These are phyloP conservation scores for Serrognathus titanus DNA, from an alignment of 2,888 invertebrate species.

Conservation along the genomic window DNA sequence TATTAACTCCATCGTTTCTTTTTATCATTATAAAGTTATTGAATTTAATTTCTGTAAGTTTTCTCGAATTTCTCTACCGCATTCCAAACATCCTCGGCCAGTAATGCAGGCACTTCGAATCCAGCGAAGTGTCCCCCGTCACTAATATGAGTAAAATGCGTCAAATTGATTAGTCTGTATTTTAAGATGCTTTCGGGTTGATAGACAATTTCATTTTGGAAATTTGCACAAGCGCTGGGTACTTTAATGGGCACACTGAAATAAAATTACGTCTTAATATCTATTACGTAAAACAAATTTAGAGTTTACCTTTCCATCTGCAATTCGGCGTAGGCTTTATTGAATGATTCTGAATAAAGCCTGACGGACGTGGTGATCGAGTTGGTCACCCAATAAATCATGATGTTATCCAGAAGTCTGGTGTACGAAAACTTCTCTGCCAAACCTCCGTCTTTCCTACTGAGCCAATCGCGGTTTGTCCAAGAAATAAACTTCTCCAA, in stretches of 20 bases:
- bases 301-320: constrained; percentile 23
- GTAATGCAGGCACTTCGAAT: constrained; percentile 67
- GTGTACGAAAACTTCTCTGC: constrained; percentile 64
- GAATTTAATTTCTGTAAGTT: neutral
- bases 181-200: constrained; percentile 58
- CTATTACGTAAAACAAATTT: neutral
- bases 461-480: constrained; percentile 54
- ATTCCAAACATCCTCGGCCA: constrained; percentile 68
- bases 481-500: constrained; percentile 79
- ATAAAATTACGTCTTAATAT: neutral
- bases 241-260: constrained; percentile 57
- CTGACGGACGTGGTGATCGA: constrained; percentile 71
- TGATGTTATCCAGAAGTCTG: constrained; percentile 71
- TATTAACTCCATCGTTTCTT: no score
- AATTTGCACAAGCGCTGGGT: constrained; percentile 71
- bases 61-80: constrained; percentile 54
- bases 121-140: constrained; percentile 86
- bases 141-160: constrained; percentile 62
- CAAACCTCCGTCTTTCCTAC: constrained; percentile 62
- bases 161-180: constrained; percentile 62
- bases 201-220: constrained; percentile 65
- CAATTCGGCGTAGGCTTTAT: constrained; percentile 20
- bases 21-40: no score
- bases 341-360: constrained; percentile 65
- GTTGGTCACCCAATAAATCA: constrained; percentile 75